Evolutionary conservation across 2,888 invertebrate genomes (phyloP).

Genomic region (Cyclophora punctaria): DNA sequence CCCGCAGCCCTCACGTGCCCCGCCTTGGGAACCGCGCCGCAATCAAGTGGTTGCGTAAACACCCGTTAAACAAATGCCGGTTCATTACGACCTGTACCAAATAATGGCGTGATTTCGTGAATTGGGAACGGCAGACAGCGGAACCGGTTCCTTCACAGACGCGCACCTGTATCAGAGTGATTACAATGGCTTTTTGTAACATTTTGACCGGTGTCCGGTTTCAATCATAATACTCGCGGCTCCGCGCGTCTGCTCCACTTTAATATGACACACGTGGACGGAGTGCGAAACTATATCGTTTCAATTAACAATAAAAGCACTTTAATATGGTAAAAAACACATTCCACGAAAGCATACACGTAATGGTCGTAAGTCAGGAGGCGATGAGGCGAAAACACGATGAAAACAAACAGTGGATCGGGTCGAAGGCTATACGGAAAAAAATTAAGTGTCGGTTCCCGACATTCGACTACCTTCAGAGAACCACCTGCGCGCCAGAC

Average conservation of each 20-base stretch:
- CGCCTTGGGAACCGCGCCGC: slow-evolving; percentile 33
- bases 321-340: slow-evolving; percentile 3
- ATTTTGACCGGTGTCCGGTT: too few species aligned
- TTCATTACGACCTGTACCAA: slow-evolving; percentile 3
- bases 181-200: not conserved
- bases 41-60: slow-evolving; percentile 1
- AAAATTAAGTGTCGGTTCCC: slow-evolving; percentile 39
- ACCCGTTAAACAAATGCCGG: slow-evolving; percentile 7
- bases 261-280: too few species aligned
- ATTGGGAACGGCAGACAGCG: not conserved
- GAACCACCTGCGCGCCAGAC: slow-evolving; percentile 64
- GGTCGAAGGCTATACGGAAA: slow-evolving; percentile 44
- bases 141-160: not conserved
- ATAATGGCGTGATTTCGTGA: not conserved
- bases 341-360: slow-evolving; percentile 6
- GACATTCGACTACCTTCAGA: slow-evolving; percentile 30
- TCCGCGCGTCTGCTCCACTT: too few species aligned
- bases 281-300: too few species aligned
- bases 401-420: slow-evolving; percentile 48
- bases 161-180: not conserved
- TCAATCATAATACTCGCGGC: too few species aligned
- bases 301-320: too few species aligned
- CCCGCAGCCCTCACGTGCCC: slow-evolving; percentile 30
- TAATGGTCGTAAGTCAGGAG: slow-evolving; percentile 17
- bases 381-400: slow-evolving; percentile 40